These are phyloP conservation scores for Myoxocephalus aenaeus DNA, from an alignment of 2,797 vertebrate genomes.

Conservation along the genomic window DNA sequence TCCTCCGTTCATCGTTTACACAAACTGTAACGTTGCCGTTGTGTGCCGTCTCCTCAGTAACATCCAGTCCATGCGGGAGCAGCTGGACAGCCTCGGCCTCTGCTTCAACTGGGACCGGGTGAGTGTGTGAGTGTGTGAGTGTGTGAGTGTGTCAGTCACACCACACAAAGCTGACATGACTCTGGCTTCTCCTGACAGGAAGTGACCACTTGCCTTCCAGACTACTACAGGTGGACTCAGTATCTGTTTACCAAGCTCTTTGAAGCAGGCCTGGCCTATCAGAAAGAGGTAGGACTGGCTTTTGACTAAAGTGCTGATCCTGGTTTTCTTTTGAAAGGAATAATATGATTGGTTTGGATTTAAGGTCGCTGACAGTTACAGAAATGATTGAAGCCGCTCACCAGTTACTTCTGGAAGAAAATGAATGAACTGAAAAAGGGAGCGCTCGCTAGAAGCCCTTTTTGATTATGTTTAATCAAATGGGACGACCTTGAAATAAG, in stretches of 20 bases:
- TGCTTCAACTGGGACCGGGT: slow-evolving; percentile 96
- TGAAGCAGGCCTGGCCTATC: slow-evolving; percentile 93
- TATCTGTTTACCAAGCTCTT: slow-evolving; percentile 95
- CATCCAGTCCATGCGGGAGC: slow-evolving; percentile 92
- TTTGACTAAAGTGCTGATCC: slow-evolving; percentile 20
- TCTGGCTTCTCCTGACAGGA: slow-evolving; percentile 84
- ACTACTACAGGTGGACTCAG: slow-evolving; percentile 98
- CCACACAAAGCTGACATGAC: slow-evolving; percentile 21
- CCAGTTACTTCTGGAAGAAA: slow-evolving; percentile 20
- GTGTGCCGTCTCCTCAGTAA: slow-evolving; percentile 84
- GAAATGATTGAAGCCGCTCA: slow-evolving; percentile 46
- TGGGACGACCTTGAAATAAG: slow-evolving; percentile 53
- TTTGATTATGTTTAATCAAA: slow-evolving; percentile 62
- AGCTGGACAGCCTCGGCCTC: slow-evolving; percentile 92
- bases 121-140: slow-evolving; percentile 46
- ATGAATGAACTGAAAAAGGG: slow-evolving; percentile 32
- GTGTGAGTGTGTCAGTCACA: neutral
- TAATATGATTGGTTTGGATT: slow-evolving; percentile 28
- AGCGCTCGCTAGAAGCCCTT: slow-evolving; percentile 29
- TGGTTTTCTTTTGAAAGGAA: slow-evolving; percentile 29
- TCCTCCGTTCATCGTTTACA: neutral
- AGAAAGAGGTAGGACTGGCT: slow-evolving; percentile 91
- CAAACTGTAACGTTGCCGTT: neutral
- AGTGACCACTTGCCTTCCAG: slow-evolving; percentile 93
- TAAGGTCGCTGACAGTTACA: slow-evolving; percentile 25